These are phyloP conservation scores for Ursus arctos DNA, from an alignment of 2,113 vertebrate genomes.

Conservation along the genomic window DNA sequence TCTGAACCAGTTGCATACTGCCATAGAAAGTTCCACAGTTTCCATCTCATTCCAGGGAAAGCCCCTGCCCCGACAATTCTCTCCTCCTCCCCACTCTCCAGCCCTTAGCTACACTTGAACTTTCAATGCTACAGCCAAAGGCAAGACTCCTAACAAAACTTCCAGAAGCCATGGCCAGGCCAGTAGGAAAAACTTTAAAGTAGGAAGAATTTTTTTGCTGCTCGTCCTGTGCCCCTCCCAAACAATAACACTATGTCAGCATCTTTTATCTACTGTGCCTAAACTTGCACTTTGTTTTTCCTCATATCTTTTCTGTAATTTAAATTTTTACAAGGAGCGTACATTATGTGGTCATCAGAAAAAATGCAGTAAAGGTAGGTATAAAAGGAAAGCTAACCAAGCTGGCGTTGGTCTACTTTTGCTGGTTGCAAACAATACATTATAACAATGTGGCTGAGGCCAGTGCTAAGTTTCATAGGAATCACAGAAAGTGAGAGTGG, in stretches of 20 bases:
- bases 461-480: conserved; percentile 27
- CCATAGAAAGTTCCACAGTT: neutral
- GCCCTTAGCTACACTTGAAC: neutral
- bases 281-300: conserved; percentile 54
- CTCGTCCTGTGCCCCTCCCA: neutral
- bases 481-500: neutral
- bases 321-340: conserved; percentile 38
- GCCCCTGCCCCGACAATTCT: neutral
- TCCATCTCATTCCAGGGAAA: neutral
- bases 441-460: neutral
- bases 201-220: neutral
- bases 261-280: neutral
- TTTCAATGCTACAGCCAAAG: conserved; percentile 3
- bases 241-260: conserved; percentile 16
- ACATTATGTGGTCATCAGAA: conserved; percentile 57
- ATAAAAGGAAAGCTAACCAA: conserved; percentile 45
- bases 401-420: neutral
- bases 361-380: conserved; percentile 38
- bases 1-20: neutral
- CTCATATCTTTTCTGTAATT: conserved; percentile 42
- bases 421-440: conserved; percentile 60
- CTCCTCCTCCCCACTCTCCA: neutral
- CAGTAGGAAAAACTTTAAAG: neutral
- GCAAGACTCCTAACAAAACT: neutral
- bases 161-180: neutral